Conservation (phyloP, 1,140 invertebrate species). For the Conopomorpha cramerella region DNA sequence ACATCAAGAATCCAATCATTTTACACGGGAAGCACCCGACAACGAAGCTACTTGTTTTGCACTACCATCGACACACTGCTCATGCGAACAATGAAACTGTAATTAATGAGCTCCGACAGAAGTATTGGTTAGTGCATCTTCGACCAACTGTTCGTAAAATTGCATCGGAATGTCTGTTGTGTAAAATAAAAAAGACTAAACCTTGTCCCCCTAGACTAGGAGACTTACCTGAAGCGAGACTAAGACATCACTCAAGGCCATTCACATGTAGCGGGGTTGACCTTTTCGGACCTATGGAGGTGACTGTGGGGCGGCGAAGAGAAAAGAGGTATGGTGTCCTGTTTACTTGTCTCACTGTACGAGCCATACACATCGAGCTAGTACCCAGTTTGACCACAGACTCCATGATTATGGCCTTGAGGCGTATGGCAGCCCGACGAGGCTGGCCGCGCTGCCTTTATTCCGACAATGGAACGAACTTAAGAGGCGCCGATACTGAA, state of each 20-base stretch:
- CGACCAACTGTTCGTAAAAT: constrained; percentile 5
- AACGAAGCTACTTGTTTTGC: constrained; percentile 3
- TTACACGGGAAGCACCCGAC: not conserved
- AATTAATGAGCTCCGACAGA: constrained; percentile 13
- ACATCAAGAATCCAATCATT: not conserved
- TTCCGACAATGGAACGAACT: constrained; percentile 30
- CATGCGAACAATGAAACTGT: constrained; percentile 11
- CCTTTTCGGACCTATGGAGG: not conserved
- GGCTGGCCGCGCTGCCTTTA: constrained; percentile 13
- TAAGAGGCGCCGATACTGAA: no score
- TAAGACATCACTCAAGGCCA: constrained; percentile 5
- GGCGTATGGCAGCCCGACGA: constrained; percentile 29
- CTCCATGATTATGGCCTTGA: constrained; percentile 24
- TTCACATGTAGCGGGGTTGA: constrained; percentile 5
- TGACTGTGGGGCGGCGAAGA: not conserved
- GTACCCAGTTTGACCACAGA: constrained; percentile 13
- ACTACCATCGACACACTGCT: constrained; percentile 6
- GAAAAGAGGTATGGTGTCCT: constrained; percentile 1
- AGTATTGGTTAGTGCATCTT: constrained; percentile 10
- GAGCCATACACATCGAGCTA: constrained; percentile 12
- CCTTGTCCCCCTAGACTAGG: constrained; percentile 5
- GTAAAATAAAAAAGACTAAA: not conserved
- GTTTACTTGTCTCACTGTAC: constrained; percentile 9
- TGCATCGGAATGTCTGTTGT: not conserved
- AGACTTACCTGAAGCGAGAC: constrained; percentile 5